These are phyloP conservation scores for Gobius niger DNA, from an alignment of 2,113 vertebrate genomes.

Conservation along the genomic window DNA sequence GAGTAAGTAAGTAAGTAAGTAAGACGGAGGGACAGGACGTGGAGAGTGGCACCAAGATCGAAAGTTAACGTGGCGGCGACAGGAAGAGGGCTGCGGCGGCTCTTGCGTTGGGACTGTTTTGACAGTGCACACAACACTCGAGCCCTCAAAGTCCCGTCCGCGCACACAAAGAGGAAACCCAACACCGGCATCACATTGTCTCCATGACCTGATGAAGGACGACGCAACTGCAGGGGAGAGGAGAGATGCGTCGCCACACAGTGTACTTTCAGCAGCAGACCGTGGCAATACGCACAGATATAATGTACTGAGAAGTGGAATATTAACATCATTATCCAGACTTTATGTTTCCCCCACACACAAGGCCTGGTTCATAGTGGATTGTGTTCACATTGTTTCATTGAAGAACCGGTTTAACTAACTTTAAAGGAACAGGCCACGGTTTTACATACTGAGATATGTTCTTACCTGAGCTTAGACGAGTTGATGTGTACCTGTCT, in stretches of 20 bases:
- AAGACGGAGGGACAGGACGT: slow-evolving; percentile 33
- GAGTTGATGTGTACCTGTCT: no score
- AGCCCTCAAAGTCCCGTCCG: slow-evolving; percentile 27
- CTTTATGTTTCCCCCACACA: no score
- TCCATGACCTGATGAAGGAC: slow-evolving; percentile 64
- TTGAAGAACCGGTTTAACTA: no score
- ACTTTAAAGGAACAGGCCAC: no score
- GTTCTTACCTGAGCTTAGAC: no score
- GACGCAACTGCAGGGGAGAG: slow-evolving; percentile 57
- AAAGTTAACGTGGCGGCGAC: slow-evolving; percentile 28
- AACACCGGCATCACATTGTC: slow-evolving; percentile 60
- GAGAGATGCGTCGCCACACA: slow-evolving; percentile 44
- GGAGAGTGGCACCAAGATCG: slow-evolving; percentile 27
- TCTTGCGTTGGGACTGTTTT: slow-evolving; percentile 23
- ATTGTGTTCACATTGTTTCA: no score
- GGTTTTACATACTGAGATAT: no score
- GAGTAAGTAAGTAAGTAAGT: slow-evolving; percentile 44
- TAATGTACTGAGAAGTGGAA: slow-evolving; percentile 15
- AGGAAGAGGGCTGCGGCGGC: slow-evolving; percentile 26
- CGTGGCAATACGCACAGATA: slow-evolving; percentile 25
- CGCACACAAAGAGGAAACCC: slow-evolving; percentile 46
- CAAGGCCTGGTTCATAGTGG: no score
- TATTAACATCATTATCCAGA: background rate
- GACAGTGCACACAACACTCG: slow-evolving; percentile 28
- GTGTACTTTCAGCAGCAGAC: slow-evolving; percentile 42